Conservation (phyloP, 1,140 invertebrate species). For the Pygmarrhopalites habei region DNA sequence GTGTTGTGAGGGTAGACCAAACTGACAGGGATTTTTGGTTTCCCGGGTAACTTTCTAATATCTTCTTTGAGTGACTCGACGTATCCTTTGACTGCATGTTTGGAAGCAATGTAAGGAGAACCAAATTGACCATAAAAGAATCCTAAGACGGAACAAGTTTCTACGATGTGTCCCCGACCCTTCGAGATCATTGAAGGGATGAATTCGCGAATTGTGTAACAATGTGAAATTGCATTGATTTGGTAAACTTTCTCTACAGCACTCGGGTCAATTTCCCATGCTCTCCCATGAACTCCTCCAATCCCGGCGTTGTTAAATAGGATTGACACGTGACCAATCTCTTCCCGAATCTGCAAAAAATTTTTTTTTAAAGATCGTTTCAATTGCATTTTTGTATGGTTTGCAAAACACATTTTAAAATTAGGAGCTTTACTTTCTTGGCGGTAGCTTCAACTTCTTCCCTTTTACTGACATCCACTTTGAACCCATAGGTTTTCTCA, state of each 20-base stretch:
- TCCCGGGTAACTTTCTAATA: conserved; percentile 49
- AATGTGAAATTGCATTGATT: conserved; percentile 71
- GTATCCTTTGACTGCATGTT: conserved; percentile 62
- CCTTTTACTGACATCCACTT: not conserved
- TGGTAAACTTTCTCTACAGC: no score
- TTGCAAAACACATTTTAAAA: not conserved
- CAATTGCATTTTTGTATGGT: no score
- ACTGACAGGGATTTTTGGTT: no score
- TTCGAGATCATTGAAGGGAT: conserved; percentile 69
- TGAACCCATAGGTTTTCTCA: not conserved
- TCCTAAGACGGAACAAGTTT: conserved; percentile 72
- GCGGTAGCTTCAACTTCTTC: not conserved
- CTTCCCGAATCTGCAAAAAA: no score
- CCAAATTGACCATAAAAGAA: conserved; percentile 63
- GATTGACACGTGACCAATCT: no score
- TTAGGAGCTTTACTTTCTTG: not conserved
- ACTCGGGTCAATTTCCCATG: no score
- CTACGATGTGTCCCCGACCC: conserved; percentile 72
- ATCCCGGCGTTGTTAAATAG: no score
- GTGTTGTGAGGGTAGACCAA: no score
- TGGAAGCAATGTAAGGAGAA: conserved; percentile 73
- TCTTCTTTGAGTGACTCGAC: conserved; percentile 49
- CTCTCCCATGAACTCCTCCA: no score
- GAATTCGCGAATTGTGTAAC: conserved; percentile 71
- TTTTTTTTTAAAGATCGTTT: no score